These are phyloP conservation scores for Drosophila sordidapex DNA, from an alignment of 2,888 invertebrate genomes.

Conservation along the genomic window DNA sequence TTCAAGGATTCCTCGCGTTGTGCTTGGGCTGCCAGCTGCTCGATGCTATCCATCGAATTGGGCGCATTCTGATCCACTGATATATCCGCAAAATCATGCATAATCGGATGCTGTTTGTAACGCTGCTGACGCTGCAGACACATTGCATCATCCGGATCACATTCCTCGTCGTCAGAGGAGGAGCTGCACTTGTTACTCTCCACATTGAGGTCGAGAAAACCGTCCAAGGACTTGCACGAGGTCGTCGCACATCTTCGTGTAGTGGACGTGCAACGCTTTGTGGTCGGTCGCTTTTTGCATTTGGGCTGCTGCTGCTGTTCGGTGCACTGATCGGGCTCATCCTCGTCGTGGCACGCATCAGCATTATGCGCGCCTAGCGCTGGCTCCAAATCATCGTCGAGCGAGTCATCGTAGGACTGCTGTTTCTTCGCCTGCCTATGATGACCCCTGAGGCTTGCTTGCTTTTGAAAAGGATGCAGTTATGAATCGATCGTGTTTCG, in stretches of 20 bases:
- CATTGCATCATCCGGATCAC: conserved; percentile 50
- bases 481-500: background rate
- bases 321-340: conserved; percentile 37
- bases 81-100: conserved; percentile 21
- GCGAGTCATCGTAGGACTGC: conserved; percentile 24
- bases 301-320: conserved; percentile 26
- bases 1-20: conserved; percentile 23
- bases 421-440: conserved; percentile 40
- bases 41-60: conserved; percentile 21
- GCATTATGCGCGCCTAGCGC: conserved; percentile 15
- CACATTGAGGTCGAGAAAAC: conserved; percentile 24
- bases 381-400: conserved; percentile 31
- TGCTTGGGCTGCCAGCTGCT: conserved; percentile 28
- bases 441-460: conserved; percentile 54
- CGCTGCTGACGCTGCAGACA: conserved; percentile 46
- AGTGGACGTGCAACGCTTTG: conserved; percentile 32
- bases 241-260: conserved; percentile 6
- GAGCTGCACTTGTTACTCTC: conserved; percentile 8
- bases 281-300: conserved; percentile 34
- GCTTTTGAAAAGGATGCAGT: conserved; percentile 36
- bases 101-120: conserved; percentile 4
- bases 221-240: conserved; percentile 23
- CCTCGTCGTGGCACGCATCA: conserved; percentile 55
- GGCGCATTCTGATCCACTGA: background rate
- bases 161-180: conserved; percentile 24